These are phyloP conservation scores for Ivindomyrus marchei DNA, from an alignment of 2,113 vertebrate genomes.

Conservation along the genomic window DNA sequence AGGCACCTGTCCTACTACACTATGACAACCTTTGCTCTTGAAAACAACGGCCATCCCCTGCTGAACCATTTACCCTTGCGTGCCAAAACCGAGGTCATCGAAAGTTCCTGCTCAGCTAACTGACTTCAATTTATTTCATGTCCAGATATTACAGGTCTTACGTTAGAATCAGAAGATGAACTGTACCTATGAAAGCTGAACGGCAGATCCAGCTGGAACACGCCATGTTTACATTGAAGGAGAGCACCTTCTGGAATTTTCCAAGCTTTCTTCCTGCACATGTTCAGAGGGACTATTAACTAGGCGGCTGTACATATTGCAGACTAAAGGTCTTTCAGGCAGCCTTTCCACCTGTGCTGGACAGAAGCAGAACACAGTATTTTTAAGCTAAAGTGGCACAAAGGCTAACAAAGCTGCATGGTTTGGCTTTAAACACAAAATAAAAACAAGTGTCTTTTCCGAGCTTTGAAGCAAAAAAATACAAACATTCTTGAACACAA, in stretches of 20 bases:
- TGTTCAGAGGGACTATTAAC: not conserved
- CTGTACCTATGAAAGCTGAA: slow-evolving; percentile 2
- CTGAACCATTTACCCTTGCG: not conserved
- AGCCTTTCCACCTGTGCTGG: not conserved
- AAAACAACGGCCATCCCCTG: not conserved
- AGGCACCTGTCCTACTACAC: not conserved
- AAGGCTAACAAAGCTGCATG: not conserved
- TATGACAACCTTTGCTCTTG: not conserved
- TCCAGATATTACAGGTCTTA: not conserved
- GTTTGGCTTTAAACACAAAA: not conserved
- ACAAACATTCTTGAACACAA: not conserved
- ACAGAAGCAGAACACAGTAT: not conserved
- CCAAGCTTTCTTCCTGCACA: not conserved
- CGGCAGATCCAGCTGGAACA: not conserved
- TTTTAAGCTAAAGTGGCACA: not conserved
- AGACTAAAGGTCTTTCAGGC: not conserved
- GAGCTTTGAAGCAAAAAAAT: not conserved
- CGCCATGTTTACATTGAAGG: not conserved
- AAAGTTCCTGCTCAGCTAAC: not conserved
- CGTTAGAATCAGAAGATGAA: not conserved
- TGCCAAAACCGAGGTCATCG: not conserved
- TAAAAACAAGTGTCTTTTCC: not conserved
- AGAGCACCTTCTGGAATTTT: not conserved
- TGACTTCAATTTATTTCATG: not conserved
- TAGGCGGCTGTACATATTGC: not conserved